These are phyloP conservation scores for Aphelocoma californica DNA, from an alignment of 2,797 vertebrate genomes.

Conservation along the genomic window DNA sequence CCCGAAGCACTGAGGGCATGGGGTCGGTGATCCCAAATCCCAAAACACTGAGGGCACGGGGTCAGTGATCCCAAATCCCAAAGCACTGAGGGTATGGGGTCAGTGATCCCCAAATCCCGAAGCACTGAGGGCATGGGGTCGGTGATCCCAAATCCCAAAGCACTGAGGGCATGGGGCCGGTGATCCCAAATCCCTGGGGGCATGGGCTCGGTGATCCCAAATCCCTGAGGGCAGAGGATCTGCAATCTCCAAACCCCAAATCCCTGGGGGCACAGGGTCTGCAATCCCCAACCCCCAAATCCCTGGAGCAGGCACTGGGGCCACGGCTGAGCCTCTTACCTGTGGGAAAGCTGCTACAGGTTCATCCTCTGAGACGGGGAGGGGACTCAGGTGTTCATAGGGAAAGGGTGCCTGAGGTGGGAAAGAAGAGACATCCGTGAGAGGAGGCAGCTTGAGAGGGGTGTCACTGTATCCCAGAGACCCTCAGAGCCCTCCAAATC, in stretches of 20 bases:
- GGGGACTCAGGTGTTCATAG: neutral
- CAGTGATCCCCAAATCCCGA: too few species aligned
- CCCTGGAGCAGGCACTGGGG: accelerated
- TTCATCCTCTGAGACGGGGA: neutral
- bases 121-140: too few species aligned
- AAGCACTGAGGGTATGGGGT: too few species aligned
- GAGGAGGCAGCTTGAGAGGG: neutral
- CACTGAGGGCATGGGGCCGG: neutral
- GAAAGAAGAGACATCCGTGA: neutral
- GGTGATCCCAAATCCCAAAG: neutral
- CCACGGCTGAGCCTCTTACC: neutral
- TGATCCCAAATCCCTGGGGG: neutral
- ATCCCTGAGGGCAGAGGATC: neutral
- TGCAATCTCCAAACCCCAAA: neutral
- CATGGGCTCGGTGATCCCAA: neutral
- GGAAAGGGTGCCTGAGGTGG: neutral
- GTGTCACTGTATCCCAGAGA: accelerated
- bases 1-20: too few species aligned
- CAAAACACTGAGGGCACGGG: too few species aligned
- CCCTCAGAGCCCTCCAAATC: neutral
- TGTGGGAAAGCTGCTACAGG: neutral
- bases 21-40: too few species aligned
- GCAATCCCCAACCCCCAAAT: neutral
- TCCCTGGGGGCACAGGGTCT: accelerated
- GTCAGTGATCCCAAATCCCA: too few species aligned